These are phyloP conservation scores for Synanthedon tipuliformis DNA, from an alignment of 2,888 invertebrate genomes.

Conservation along the genomic window DNA sequence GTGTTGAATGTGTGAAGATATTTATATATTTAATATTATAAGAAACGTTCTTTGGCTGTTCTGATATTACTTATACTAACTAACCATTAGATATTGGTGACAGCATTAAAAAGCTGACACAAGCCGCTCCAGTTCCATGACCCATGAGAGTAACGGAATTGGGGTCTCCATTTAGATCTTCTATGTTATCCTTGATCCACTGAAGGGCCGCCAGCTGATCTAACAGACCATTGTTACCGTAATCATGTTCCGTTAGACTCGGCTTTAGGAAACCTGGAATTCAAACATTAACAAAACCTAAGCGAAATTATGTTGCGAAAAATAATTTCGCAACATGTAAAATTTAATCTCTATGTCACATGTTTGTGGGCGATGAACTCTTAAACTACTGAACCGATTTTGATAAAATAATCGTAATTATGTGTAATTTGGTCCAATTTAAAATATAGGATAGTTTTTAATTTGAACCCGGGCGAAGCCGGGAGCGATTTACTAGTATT, in stretches of 20 bases:
- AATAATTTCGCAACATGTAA: background rate
- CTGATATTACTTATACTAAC: background rate
- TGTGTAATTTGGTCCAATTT: no score
- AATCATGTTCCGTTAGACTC: constrained; percentile 77
- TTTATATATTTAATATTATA: no score
- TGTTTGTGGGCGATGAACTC: no score
- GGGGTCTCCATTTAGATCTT: constrained; percentile 90
- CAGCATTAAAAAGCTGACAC: constrained; percentile 92
- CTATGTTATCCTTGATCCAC: constrained; percentile 95
- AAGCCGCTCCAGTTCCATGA: constrained; percentile 94
- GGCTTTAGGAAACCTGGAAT: constrained; percentile 81
- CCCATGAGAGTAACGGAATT: constrained; percentile 91
- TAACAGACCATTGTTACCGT: constrained; percentile 92
- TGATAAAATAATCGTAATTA: no score
- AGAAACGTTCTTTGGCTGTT: background rate
- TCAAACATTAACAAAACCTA: background rate
- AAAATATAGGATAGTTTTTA: no score
- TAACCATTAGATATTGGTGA: constrained; percentile 84
- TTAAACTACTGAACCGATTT: no score
- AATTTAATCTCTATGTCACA: no score
- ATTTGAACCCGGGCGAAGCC: no score
- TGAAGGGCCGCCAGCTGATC: constrained; percentile 95
- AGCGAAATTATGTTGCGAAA: no score
- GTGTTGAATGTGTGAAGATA: no score
- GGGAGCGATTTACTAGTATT: no score